These are phyloP conservation scores for Eledona agricola DNA, from an alignment of 2,888 invertebrate genomes.

Conservation along the genomic window DNA sequence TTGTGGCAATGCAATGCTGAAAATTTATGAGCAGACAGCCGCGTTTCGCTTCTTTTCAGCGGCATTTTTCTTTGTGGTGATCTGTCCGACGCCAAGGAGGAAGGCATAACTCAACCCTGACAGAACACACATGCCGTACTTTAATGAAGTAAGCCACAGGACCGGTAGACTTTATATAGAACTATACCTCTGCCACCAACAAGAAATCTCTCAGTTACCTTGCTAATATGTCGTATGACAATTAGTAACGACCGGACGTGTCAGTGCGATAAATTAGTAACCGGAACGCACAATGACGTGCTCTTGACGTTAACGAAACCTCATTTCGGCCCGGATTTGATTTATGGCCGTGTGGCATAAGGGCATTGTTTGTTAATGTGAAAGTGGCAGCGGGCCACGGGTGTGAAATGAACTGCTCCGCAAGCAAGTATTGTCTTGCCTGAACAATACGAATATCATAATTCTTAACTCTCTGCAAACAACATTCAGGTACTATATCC, in stretches of 20 bases:
- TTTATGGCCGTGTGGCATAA: constrained; percentile 54
- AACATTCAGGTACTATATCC: constrained; percentile 52
- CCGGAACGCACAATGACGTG: constrained; percentile 20
- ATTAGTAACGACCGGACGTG: no score
- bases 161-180: constrained; percentile 20
- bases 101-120: constrained; percentile 58
- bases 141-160: constrained; percentile 40
- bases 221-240: neutral
- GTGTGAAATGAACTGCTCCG: constrained; percentile 58
- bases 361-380: constrained; percentile 57
- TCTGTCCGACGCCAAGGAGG: constrained; percentile 53
- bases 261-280: constrained; percentile 24
- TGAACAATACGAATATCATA: constrained; percentile 57
- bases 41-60: constrained; percentile 56
- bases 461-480: constrained; percentile 55
- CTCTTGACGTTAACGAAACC: constrained; percentile 25
- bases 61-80: constrained; percentile 57
- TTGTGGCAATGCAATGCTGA: constrained; percentile 38
- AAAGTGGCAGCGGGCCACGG: constrained; percentile 50
- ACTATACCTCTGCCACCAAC: constrained; percentile 9
- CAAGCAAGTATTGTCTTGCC: constrained; percentile 57
- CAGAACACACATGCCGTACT: constrained; percentile 58
- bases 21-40: constrained; percentile 56
- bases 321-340: constrained; percentile 49
- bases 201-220: neutral